A percentile compares a stretch with the other conserved stretches of the same genome.
Conservation (phyloP, 2,797 vertebrate genomes). For the Pogoniulus pusillus region DNA sequence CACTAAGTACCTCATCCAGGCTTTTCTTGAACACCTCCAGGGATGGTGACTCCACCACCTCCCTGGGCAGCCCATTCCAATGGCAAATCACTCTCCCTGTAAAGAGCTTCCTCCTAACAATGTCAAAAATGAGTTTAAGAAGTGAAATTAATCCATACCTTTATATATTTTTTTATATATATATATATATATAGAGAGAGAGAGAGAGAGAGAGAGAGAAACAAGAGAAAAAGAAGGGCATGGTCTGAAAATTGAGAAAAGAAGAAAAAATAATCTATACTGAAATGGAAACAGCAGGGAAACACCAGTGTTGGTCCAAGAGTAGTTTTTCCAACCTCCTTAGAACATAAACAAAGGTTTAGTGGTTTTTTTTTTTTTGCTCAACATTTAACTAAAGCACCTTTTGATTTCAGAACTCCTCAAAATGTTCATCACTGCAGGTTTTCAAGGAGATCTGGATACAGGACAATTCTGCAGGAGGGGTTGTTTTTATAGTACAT, state of each 20-base stretch:
- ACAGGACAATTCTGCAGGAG: constrained; percentile 28
- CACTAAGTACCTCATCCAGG: no score
- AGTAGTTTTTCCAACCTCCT: background rate
- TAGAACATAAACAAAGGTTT: background rate
- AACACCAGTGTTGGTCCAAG: background rate
- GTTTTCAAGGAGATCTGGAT: constrained; percentile 39
- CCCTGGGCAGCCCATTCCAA: no score
- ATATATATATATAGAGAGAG: no score
- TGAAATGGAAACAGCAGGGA: background rate
- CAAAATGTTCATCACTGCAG: background rate
- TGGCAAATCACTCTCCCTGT: no score
- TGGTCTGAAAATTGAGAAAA: background rate
- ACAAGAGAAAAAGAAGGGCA: background rate
- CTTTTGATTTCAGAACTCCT: constrained; percentile 8
- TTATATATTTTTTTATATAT: no score
- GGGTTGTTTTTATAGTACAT: constrained; percentile 6
- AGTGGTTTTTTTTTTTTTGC: no score
- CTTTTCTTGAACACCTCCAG: no score
- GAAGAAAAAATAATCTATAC: background rate
- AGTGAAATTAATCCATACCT: constrained; percentile 11
- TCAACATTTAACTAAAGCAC: background rate
- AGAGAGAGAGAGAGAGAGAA: no score
- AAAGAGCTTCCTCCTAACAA: no score
- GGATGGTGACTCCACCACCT: no score
- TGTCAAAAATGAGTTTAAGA: background rate